Conservation (phyloP, 2,797 vertebrate genomes). For the Tiaroga cobitis region DNA sequence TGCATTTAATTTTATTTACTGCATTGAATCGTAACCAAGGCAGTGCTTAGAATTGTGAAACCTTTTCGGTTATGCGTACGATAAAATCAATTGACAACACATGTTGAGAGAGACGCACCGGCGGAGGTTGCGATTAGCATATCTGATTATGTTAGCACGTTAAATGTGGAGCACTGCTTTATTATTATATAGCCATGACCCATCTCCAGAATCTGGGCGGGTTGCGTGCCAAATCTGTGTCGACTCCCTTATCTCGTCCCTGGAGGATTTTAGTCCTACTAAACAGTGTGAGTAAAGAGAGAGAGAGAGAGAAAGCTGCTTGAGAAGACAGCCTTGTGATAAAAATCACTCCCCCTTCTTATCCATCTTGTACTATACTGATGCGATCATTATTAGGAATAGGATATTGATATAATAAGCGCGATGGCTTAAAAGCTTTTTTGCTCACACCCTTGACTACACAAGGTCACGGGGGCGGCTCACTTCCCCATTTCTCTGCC, state of each 20-base stretch:
- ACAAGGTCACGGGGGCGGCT: conserved; percentile 24
- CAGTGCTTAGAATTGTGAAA: conserved; percentile 30
- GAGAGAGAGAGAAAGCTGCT: neutral
- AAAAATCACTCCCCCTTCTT: conserved; percentile 6
- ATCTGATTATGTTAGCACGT: conserved; percentile 49
- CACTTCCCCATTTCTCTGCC: conserved; percentile 23
- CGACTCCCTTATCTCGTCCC: conserved; percentile 23
- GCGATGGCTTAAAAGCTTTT: conserved; percentile 32
- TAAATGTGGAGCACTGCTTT: conserved; percentile 69
- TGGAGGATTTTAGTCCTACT: conserved; percentile 18
- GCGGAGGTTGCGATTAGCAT: neutral
- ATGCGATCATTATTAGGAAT: conserved; percentile 32
- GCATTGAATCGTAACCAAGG: neutral
- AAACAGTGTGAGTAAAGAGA: conserved; percentile 17
- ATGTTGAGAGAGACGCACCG: neutral
- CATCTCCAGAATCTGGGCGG: conserved; percentile 29
- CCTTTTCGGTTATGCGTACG: neutral
- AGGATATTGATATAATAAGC: conserved; percentile 43
- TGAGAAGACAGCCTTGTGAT: neutral
- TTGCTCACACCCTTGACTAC: conserved; percentile 33
- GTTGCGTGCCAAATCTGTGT: conserved; percentile 26
- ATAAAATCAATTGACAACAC: conserved; percentile 31
- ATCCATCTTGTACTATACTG: neutral
- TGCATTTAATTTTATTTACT: neutral
- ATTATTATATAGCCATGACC: conserved; percentile 45